Conservation (phyloP, 2,888 invertebrate species). For the Argynnis bischoffii region DNA sequence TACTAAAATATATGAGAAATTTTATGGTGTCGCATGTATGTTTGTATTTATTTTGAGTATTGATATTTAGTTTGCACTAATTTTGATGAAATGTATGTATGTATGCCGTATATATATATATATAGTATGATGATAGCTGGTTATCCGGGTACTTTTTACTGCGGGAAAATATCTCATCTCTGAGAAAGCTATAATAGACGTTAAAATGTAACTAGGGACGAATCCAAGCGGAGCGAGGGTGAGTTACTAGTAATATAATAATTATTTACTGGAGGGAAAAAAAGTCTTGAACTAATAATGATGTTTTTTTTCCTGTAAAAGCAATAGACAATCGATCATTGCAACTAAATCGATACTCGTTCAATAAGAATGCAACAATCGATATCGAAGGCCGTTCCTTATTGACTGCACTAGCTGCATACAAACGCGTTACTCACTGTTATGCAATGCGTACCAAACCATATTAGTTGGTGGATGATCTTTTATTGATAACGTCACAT, state of each 20-base stretch:
- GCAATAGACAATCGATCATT: constrained; percentile 8
- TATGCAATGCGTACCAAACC: constrained; percentile 38
- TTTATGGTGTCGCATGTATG: background rate
- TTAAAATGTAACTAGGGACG: too few relatives aligned
- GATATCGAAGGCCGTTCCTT: constrained; percentile 55
- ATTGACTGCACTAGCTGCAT: constrained; percentile 50
- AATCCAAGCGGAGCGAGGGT: too few relatives aligned
- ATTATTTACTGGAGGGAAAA: too few relatives aligned
- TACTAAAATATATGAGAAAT: background rate
- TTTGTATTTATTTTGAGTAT: constrained; percentile 3
- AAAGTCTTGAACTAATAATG: too few relatives aligned
- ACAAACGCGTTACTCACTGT: constrained; percentile 42
- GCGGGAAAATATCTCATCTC: too few relatives aligned
- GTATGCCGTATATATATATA: too few relatives aligned
- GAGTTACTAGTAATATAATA: too few relatives aligned
- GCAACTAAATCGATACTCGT: constrained; percentile 1
- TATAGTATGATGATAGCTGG: too few relatives aligned
- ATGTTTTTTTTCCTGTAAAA: background rate
- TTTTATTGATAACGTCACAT: constrained; percentile 27
- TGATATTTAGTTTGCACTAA: too few relatives aligned
- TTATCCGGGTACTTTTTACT: too few relatives aligned
- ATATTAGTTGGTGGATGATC: constrained; percentile 27
- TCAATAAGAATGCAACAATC: constrained; percentile 28
- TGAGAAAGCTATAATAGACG: too few relatives aligned
- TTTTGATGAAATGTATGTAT: too few relatives aligned